A percentile compares a stretch with the other conserved stretches of the same genome.
These are phyloP conservation scores for Maconellicoccus hirsutus DNA, from an alignment of 1,140 invertebrate species.

Conservation along the genomic window DNA sequence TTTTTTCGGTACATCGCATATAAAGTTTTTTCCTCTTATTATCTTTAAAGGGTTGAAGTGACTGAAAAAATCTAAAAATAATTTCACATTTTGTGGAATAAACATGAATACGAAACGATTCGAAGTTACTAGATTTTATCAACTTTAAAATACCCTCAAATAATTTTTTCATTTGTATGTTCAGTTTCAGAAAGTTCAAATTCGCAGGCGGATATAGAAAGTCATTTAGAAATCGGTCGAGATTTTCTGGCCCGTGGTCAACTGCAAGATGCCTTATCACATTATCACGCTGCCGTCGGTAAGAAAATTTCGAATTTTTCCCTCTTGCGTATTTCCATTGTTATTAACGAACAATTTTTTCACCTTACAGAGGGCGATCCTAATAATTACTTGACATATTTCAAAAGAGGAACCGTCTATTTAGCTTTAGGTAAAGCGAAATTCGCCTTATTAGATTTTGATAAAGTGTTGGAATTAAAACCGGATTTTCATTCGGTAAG, in stretches of 20 bases:
- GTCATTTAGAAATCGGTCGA: slow-evolving; percentile 85
- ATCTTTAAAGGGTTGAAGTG: too few relatives aligned
- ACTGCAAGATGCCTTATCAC: slow-evolving; percentile 87
- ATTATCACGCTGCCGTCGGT: slow-evolving; percentile 98
- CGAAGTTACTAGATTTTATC: slow-evolving; percentile 91
- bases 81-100: too few relatives aligned
- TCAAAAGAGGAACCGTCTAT: slow-evolving; percentile 90
- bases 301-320: slow-evolving; percentile 34
- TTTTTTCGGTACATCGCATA: too few relatives aligned
- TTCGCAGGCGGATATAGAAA: slow-evolving; percentile 67
- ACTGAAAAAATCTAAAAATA: too few relatives aligned
- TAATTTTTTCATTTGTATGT: slow-evolving; percentile 18
- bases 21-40: too few relatives aligned
- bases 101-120: slow-evolving; percentile 34
- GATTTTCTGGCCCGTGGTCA: slow-evolving; percentile 82
- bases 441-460: slow-evolving; percentile 86
- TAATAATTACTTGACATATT: slow-evolving; percentile 89
- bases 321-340: not conserved
- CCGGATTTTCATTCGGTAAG: slow-evolving; percentile 76
- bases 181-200: slow-evolving; percentile 23
- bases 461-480: slow-evolving; percentile 82
- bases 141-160: too few relatives aligned
- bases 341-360: not conserved
- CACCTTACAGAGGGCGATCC: slow-evolving; percentile 78
- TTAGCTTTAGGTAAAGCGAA: slow-evolving; percentile 92